These are phyloP conservation scores for Conopomorpha cramerella DNA, from an alignment of 1,140 invertebrate genomes.

Conservation along the genomic window DNA sequence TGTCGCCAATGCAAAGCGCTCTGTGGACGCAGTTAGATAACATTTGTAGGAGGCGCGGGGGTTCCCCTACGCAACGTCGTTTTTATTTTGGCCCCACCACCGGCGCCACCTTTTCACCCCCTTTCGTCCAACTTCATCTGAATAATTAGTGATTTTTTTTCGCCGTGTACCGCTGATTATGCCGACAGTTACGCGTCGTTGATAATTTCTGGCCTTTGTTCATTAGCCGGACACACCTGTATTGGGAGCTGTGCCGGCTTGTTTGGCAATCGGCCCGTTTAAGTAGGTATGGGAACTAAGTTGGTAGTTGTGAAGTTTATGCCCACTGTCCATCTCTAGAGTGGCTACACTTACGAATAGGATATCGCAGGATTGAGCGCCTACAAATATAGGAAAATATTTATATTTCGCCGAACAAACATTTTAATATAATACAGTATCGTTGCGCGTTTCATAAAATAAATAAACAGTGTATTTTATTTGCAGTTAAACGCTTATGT, in stretches of 20 bases:
- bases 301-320: not conserved
- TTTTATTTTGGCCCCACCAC: slow-evolving; percentile 60
- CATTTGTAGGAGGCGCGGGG: slow-evolving; percentile 43
- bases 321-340: too few relatives aligned
- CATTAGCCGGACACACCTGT: slow-evolving; percentile 28
- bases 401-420: too few relatives aligned
- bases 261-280: not conserved
- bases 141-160: slow-evolving; percentile 61
- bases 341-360: too few relatives aligned
- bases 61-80: slow-evolving; percentile 53
- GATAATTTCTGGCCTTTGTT: slow-evolving; percentile 45
- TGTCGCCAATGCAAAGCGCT: slow-evolving; percentile 19
- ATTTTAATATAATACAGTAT: too few relatives aligned
- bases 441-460: too few relatives aligned
- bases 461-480: too few relatives aligned
- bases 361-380: too few relatives aligned
- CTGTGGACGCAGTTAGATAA: slow-evolving; percentile 60
- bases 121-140: slow-evolving; percentile 59
- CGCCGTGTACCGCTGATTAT: slow-evolving; percentile 60
- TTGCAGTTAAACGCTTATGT: too few relatives aligned
- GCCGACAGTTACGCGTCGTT: slow-evolving; percentile 57
- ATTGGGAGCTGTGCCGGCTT: slow-evolving; percentile 1
- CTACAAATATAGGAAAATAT: too few relatives aligned
- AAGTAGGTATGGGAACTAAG: not conserved
- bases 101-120: slow-evolving; percentile 53